phyloP scores from a whole-genome alignment of 2,113 vertebrate genomes.

The Plestiodon gilberti region DNA sequence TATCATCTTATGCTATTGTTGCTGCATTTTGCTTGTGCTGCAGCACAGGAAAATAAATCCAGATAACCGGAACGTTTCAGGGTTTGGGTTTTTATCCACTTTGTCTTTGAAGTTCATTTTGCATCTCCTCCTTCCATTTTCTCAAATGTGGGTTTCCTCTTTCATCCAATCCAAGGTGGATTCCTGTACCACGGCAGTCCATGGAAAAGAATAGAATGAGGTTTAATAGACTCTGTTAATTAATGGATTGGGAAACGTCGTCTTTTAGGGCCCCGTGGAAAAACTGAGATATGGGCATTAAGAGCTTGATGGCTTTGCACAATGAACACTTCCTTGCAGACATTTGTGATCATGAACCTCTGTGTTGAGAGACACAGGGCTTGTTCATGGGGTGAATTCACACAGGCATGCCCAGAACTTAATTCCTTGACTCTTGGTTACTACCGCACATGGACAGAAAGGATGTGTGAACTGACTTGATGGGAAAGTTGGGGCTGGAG shows the following conservation, averaged over 20 bases:
- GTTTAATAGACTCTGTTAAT: conserved; percentile 71
- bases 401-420: too few relatives aligned
- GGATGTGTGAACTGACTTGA: background rate
- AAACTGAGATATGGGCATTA: conserved; percentile 60
- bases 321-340: conserved; percentile 51
- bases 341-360: conserved; percentile 19
- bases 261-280: conserved; percentile 63
- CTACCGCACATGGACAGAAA: background rate
- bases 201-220: conserved; percentile 65
- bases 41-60: conserved; percentile 48
- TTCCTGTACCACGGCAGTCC: conserved; percentile 63
- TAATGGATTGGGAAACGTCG: conserved; percentile 71
- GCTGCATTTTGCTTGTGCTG: conserved; percentile 48
- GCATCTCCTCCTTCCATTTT: conserved; percentile 48
- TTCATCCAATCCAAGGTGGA: conserved; percentile 39
- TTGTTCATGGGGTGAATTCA: background rate
- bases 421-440: background rate
- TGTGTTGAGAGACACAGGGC: background rate
- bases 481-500: too few relatives aligned
- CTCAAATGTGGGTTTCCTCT: conserved; percentile 56
- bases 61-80: conserved; percentile 7
- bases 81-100: conserved; percentile 56
- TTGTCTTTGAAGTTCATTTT: conserved; percentile 58
- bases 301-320: conserved; percentile 58
- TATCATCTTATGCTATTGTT: conserved; percentile 30